Conservation (phyloP, 92 coral and sea anemone genomes). For the Porites lobata region DNA sequence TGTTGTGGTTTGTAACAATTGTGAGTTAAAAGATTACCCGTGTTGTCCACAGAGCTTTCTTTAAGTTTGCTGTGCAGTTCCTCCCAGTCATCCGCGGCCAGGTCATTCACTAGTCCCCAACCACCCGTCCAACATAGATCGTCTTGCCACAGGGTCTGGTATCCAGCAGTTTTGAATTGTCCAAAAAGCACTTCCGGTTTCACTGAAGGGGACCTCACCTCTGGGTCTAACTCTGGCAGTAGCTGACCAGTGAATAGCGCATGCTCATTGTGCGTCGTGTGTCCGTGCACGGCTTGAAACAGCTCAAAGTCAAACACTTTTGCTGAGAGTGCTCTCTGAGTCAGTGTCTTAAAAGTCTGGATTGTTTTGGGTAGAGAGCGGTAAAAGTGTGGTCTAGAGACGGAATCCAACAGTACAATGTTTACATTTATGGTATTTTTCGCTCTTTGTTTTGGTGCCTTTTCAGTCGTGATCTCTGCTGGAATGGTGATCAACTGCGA, state of each 20-base stretch:
- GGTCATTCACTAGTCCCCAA: slow-evolving; percentile 77
- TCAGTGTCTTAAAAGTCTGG: slow-evolving; percentile 62
- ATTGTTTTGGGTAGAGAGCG: slow-evolving; percentile 93
- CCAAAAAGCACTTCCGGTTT: slow-evolving; percentile 71
- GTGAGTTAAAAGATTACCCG: slow-evolving; percentile 52
- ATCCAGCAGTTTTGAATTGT: slow-evolving; percentile 77
- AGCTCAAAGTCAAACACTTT: slow-evolving; percentile 86
- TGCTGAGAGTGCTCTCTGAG: slow-evolving; percentile 51
- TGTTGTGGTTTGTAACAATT: too few relatives aligned
- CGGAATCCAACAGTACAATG: slow-evolving; percentile 86
- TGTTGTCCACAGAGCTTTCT: slow-evolving; percentile 61
- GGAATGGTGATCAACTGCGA: slow-evolving; percentile 74
- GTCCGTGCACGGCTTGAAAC: slow-evolving; percentile 92
- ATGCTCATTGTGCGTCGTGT: slow-evolving; percentile 88
- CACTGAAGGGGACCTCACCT: slow-evolving; percentile 57
- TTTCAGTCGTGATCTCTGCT: slow-evolving; percentile 54
- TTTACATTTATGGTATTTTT: slow-evolving; percentile 76
- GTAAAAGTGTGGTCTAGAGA: slow-evolving; percentile 92
- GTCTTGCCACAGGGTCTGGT: slow-evolving; percentile 89
- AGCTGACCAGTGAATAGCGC: slow-evolving; percentile 86
- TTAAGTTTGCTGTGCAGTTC: slow-evolving; percentile 55
- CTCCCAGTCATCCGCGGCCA: slow-evolving; percentile 66
- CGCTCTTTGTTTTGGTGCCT: slow-evolving; percentile 30
- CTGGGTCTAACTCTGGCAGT: slow-evolving; percentile 58
- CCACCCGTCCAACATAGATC: slow-evolving; percentile 82